These are phyloP conservation scores for Melipona quadrifasciata DNA, from an alignment of 1,140 invertebrate species.

Conservation along the genomic window DNA sequence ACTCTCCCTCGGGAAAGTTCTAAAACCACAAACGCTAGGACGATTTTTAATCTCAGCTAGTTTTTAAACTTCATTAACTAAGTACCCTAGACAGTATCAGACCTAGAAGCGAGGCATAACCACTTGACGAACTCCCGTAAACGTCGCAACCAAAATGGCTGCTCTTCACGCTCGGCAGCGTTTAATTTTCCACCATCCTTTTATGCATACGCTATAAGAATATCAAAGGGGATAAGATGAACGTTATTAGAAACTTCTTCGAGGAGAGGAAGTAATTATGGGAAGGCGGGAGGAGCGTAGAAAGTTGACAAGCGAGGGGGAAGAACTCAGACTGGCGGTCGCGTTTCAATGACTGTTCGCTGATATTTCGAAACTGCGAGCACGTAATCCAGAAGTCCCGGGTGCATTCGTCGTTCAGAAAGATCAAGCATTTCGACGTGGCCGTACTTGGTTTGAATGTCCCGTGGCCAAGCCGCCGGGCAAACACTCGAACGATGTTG, in stretches of 20 bases:
- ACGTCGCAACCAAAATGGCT: neutral
- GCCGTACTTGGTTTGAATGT: neutral
- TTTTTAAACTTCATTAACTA: neutral
- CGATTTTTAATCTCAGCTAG: neutral
- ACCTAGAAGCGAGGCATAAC: neutral
- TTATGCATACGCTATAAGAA: neutral
- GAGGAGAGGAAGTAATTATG: neutral
- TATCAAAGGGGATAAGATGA: neutral
- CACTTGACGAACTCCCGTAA: neutral
- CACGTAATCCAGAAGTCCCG: neutral
- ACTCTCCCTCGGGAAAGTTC: neutral
- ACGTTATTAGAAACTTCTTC: slow-evolving; percentile 9
- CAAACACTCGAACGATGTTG: slow-evolving; percentile 34
- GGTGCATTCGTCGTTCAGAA: neutral
- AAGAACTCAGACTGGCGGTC: neutral
- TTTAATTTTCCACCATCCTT: neutral
- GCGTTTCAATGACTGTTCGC: slow-evolving; percentile 1
- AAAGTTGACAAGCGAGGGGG: neutral
- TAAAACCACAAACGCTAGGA: neutral
- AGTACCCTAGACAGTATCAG: neutral
- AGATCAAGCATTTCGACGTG: neutral
- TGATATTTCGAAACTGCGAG: slow-evolving; percentile 18
- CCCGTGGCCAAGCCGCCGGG: neutral
- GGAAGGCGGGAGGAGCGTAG: neutral
- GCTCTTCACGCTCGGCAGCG: neutral